Conservation (phyloP, 2,113 vertebrate species). For the Perca fluviatilis region DNA sequence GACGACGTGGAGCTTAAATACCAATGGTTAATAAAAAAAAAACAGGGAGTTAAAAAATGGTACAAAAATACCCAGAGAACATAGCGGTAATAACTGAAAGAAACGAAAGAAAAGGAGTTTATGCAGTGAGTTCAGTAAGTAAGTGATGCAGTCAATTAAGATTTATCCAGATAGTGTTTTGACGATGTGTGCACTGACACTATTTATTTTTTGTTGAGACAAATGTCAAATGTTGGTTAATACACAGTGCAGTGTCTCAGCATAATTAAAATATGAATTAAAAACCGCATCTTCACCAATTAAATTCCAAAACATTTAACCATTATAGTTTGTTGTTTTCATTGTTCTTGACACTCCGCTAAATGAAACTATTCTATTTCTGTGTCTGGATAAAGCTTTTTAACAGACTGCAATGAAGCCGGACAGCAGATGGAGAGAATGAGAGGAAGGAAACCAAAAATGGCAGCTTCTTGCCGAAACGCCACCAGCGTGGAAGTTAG, state of each 20-base stretch:
- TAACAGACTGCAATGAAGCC: constrained; percentile 53
- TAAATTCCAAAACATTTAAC: background rate
- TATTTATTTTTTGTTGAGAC: background rate
- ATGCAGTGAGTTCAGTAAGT: constrained; percentile 26
- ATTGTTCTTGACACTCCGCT: background rate
- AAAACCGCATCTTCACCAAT: background rate
- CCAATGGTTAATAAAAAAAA: constrained; percentile 8
- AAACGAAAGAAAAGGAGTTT: constrained; percentile 7
- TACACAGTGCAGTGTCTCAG: background rate
- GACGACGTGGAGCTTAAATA: background rate
- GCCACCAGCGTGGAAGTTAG: constrained; percentile 84
- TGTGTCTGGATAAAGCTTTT: constrained; percentile 86
- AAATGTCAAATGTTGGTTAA: background rate
- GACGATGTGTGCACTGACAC: background rate
- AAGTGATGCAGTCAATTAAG: constrained; percentile 53
- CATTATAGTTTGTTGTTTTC: background rate
- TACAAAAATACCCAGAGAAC: background rate
- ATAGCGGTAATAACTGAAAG: background rate
- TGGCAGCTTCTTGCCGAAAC: constrained; percentile 58
- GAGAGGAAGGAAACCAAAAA: constrained; percentile 70
- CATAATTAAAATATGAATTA: constrained; percentile 5
- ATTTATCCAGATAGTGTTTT: constrained; percentile 77
- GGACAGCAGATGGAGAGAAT: constrained; percentile 71
- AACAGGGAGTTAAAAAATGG: background rate
- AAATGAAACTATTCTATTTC: background rate